Base-by-base conservation (phyloP, 2,797 vertebrate genomes). In the Protonibea diacanthus region DNA sequence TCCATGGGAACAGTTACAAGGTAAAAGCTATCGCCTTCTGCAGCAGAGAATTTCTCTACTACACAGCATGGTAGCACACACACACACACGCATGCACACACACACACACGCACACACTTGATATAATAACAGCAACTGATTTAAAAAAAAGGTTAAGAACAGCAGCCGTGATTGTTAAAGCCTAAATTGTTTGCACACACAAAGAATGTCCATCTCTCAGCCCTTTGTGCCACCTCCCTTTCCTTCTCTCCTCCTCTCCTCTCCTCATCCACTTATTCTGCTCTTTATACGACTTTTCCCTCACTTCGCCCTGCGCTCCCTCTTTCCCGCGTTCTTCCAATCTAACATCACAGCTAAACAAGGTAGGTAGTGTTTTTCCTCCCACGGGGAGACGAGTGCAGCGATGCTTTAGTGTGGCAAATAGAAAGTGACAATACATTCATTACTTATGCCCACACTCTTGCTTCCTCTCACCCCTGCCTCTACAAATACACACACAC, bases 381-480 rank as follows among this genome's bases (percentile, higher is more conserved):
- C 88, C 84, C 72, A 0, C n/a, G 70, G 83, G 83, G 91, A 88
- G 7, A 71, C 0, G 21, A 67, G 61, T 6, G 61, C 78, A 60
- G 40, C 61, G 83, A 79, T 62, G 77, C 86, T 88, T 85, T 42
- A 56, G 81, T 57, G 48, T 14, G 12, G 75, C 74, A 90, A 93
- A 92, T 85, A 78, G 72, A 86, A 92, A 90, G 86, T 88, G 92
- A 92, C 90, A 89, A 89, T 83, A 79, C 76, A 87, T 89, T 86
- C 76, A 91, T 94, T 93, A 89, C 83, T 88, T 80, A 83, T 88
- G 83, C 81, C 82, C 69, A 84, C 83, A 62, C 42, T 51, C 63
- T 82, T 84, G 61, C 73, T 76, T 69, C 58, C 69, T 79, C 70
- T 79, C 57, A 56, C 67, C 56, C 62, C 2, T 8, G 55, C 60